Evolutionary conservation across 2,113 vertebrate species (phyloP), one percentile per base, ranked within the genome.

Genomic region (Cyphomyrus discorhynchus): DNA sequence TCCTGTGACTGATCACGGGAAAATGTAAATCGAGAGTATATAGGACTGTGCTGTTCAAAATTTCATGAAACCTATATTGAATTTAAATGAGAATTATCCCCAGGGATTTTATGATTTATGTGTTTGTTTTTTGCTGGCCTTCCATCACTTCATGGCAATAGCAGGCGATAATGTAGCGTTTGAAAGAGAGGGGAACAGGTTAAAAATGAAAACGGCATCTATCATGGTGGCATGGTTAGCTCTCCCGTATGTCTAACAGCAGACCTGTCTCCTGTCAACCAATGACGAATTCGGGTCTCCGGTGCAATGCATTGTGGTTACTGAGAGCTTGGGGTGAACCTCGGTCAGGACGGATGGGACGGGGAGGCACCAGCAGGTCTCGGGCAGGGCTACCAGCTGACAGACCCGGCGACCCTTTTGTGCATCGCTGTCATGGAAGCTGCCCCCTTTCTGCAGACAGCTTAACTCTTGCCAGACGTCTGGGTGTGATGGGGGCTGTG

Each of bases 41-140:
- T 62, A 46, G 31, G 53, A 45, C 74, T 88, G 52, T n/a, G 50
- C 49, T 45, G 21, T 66, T 88, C 0, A 85, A 89, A 89, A 93
- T 87, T 89, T 89, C 91, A 91, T 91, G 83, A 9, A 90, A 94
- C 92, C 89, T 58, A 88, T 88, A 89, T 58, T 90, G 91, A 93
- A 93, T 92, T 92, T 91, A 92, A 94, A 94, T 93, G 91, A 93
- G 93, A 94, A 93, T 93, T 93, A 31, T n/a, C 24, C 89, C 70
- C 90, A 27, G 66, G 88, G 84, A 90, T 88, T 93, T 2, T 39
- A 35, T 77, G 21, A 77, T 77, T 77, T 91, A 24, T 56, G 4
- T 53, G 19, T 21, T 53, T 53, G 21, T 62, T 24, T 90, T 92
- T 88, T 66, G 89, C 58, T 15, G 49, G 21, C 50, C 27, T n/a